Base-by-base conservation (phyloP, 2,113 vertebrate species). In the Scatophagus argus region DNA sequence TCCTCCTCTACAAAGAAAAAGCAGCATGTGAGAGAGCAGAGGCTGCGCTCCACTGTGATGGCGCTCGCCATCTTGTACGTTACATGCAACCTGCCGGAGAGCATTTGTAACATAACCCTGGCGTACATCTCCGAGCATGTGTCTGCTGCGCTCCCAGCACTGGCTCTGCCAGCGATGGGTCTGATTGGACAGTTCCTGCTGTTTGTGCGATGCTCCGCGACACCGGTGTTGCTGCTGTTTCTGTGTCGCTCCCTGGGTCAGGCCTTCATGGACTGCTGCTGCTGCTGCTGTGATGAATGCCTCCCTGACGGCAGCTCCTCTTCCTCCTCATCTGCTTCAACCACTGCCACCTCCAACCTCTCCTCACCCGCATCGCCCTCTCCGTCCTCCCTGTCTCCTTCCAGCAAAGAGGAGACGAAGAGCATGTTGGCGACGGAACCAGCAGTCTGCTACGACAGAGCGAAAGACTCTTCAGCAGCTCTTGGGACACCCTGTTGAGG, bases 221-320 rank as follows among this genome's bases (percentile, higher is more conserved):
- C 97, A 0, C 98, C 98, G 0, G 90, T 97, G 34, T 81, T 99
- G 81, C 94, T 99, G 17, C 89, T 99, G 34, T 96, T 96, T 8
- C 86, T 97, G 69, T 97, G 97, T 9, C 95, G 95, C 70, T 94
- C 97, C 0, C 93, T 99, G 69, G 97, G 97, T 58, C 97, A 93
- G 89, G 97, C 97, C 76, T 99, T 99, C 87, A 93, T 97, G 94
- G 97, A 97, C 91, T 99, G 98, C 90, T 99, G 98, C 90, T 99
- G 98, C 88, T 99, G 98, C 93, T 99, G 98, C 90, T 99, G 98
- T 0, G 95, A 96, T 3, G 96, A 97, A 9, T 95, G 96, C 3
- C 49, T 94, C 6, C 90, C 92, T 0, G 79, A 94, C 1, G 58
- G 73, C 0, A 29, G 85, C 0, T 88, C 83, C n/a, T 86, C 92